Conservation (phyloP, 64 coral and sea anemone genomes). For the Hydrozoanthus tunicans region DNA sequence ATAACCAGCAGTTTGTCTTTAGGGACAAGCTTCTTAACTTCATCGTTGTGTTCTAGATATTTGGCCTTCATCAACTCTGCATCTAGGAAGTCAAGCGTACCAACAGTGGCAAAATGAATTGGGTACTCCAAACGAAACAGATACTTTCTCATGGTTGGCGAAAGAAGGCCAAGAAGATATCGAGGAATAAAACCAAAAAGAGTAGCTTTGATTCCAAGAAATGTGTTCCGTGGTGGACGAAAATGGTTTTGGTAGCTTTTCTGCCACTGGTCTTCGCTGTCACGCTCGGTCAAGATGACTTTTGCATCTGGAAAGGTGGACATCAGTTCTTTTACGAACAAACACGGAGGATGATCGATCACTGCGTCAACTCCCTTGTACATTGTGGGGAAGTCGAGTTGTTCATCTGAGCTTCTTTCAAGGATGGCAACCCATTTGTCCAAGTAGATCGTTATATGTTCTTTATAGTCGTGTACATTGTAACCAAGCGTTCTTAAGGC, state of each 20-base stretch:
- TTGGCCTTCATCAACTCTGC: slow-evolving; percentile 29
- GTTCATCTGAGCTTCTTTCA: slow-evolving; percentile 5
- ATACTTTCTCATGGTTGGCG: slow-evolving; percentile 27
- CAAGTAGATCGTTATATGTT: slow-evolving; percentile 25
- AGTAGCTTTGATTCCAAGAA: slow-evolving; percentile 8
- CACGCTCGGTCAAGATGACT: slow-evolving; percentile 26
- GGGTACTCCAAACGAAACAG: slow-evolving; percentile 29
- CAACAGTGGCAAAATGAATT: slow-evolving; percentile 6
- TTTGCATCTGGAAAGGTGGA: slow-evolving; percentile 1
- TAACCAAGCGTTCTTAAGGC: slow-evolving; percentile 7
- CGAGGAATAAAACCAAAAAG: slow-evolving; percentile 31
- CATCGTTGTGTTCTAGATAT: slow-evolving; percentile 23
- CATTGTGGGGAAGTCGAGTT: slow-evolving; percentile 26
- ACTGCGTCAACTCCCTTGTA: slow-evolving; percentile 36
- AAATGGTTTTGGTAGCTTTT: neutral
- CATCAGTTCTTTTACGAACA: slow-evolving; percentile 11
- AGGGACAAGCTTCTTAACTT: neutral
- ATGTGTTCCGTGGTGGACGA: slow-evolving; percentile 2
- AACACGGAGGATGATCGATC: slow-evolving; percentile 31
- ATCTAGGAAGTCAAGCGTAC: slow-evolving; percentile 16
- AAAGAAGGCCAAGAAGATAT: neutral
- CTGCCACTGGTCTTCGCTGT: slow-evolving; percentile 37
- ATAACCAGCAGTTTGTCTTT: slow-evolving; percentile 33
- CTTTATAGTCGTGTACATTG: slow-evolving; percentile 10
- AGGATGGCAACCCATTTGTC: slow-evolving; percentile 29